Percentiles rank a stretch among this genome's conserved stretches.
Evolutionary conservation across 2,888 invertebrate species (phyloP).

Genomic region (Sesia bembeciformis): DNA sequence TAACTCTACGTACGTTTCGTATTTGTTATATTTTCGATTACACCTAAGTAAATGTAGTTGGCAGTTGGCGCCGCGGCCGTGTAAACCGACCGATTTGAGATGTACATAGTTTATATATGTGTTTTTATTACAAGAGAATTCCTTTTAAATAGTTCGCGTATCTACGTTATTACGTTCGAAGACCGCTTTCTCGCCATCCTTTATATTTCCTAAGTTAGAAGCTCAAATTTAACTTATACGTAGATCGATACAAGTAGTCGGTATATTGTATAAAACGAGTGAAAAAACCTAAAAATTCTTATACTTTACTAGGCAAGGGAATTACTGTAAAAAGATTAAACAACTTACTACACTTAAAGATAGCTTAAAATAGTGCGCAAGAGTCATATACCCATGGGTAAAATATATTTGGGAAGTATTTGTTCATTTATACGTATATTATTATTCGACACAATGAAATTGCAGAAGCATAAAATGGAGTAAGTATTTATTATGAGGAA

Average conservation of each 20-base stretch:
- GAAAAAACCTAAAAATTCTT: slow-evolving; percentile 68
- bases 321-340: slow-evolving; percentile 62
- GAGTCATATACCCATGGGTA: slow-evolving; percentile 10
- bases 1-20: slow-evolving; percentile 55
- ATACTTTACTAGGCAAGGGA: slow-evolving; percentile 61
- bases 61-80: slow-evolving; percentile 40
- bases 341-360: slow-evolving; percentile 67
- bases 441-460: neutral
- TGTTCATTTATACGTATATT: neutral
- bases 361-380: slow-evolving; percentile 60
- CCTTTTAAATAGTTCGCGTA: slow-evolving; percentile 26
- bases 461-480: neutral
- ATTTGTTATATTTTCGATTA: slow-evolving; percentile 21
- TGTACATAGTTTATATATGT: neutral
- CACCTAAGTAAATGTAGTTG: slow-evolving; percentile 53
- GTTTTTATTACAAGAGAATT: neutral
- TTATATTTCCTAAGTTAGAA: slow-evolving; percentile 50
- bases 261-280: slow-evolving; percentile 73
- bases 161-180: slow-evolving; percentile 26
- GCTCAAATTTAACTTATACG: slow-evolving; percentile 71
- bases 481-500: neutral
- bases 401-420: neutral
- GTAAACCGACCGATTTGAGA: slow-evolving; percentile 24
- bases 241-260: slow-evolving; percentile 57
- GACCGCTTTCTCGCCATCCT: slow-evolving; percentile 21